phyloP scores from a whole-genome alignment of 2,797 vertebrate species.

The Falco cherrug region DNA sequence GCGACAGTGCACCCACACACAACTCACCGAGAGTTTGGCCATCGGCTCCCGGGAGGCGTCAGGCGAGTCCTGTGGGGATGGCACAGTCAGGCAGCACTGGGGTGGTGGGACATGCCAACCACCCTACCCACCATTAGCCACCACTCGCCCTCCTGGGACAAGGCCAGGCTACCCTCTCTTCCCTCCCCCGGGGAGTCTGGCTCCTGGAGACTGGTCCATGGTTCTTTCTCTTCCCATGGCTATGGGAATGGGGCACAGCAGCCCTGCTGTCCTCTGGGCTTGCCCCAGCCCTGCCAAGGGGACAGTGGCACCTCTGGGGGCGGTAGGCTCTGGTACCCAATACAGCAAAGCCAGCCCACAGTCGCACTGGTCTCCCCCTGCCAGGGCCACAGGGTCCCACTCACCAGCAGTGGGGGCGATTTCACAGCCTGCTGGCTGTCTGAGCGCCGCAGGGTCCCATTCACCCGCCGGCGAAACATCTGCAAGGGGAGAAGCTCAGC shows the following conservation, averaged over 20 bases:
- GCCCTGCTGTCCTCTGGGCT: background rate
- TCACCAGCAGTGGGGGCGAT: constrained; percentile 93
- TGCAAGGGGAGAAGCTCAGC: constrained; percentile 37
- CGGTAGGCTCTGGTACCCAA: background rate
- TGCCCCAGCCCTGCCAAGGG: background rate
- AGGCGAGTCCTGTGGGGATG: constrained; percentile 86
- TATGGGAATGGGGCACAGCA: accelerated
- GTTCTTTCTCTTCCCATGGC: background rate
- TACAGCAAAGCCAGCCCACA: accelerated
- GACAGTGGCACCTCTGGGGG: background rate
- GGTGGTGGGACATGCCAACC: background rate
- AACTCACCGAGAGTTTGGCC: constrained; percentile 94
- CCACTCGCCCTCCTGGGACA: accelerated
- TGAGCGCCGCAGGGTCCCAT: constrained; percentile 85
- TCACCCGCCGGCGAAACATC: constrained; percentile 90
- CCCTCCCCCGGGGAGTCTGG: background rate
- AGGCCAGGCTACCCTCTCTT: background rate
- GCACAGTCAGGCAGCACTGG: background rate
- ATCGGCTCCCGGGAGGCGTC: constrained; percentile 89
- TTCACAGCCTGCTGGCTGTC: constrained; percentile 97
- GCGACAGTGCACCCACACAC: accelerated
- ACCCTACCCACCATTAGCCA: too few relatives aligned
- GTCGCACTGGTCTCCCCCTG: accelerated
- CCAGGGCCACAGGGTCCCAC: background rate
- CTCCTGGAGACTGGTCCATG: background rate